Conservation (phyloP, 1,140 invertebrate genomes). For the Ylistrum balloti region DNA sequence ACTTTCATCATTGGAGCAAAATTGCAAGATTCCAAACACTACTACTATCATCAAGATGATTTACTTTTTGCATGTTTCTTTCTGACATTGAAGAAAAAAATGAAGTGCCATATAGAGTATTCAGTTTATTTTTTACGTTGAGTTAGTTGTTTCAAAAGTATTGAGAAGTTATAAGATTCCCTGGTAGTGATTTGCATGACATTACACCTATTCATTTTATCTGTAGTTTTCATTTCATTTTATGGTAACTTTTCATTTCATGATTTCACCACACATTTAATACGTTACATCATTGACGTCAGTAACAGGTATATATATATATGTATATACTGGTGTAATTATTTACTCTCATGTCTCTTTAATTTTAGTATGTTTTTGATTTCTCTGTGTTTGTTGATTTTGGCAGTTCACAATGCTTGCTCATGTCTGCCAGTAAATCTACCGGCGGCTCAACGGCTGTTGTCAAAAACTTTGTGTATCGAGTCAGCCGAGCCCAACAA, state of each 20-base stretch:
- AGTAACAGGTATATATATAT: conserved; percentile 32
- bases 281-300: neutral
- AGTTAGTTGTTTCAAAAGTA: no score
- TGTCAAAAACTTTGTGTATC: conserved; percentile 65
- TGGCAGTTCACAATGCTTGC: conserved; percentile 72
- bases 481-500: conserved; percentile 69
- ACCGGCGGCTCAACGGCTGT: conserved; percentile 62
- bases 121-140: no score
- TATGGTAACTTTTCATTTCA: conserved; percentile 23
- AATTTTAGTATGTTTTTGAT: neutral
- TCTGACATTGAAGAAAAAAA: no score
- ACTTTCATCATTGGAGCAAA: neutral
- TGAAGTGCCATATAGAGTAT: no score
- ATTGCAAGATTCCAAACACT: neutral
- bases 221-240: conserved; percentile 35
- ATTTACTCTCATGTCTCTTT: neutral
- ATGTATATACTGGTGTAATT: neutral
- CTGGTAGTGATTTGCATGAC: neutral
- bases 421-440: conserved; percentile 65
- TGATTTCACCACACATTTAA: neutral
- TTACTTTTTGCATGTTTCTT: no score
- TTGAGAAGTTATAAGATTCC: neutral
- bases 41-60: no score
- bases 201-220: conserved; percentile 1
- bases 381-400: conserved; percentile 53